Base-by-base conservation (phyloP, 2,113 vertebrate genomes). In the Candoia aspera region DNA sequence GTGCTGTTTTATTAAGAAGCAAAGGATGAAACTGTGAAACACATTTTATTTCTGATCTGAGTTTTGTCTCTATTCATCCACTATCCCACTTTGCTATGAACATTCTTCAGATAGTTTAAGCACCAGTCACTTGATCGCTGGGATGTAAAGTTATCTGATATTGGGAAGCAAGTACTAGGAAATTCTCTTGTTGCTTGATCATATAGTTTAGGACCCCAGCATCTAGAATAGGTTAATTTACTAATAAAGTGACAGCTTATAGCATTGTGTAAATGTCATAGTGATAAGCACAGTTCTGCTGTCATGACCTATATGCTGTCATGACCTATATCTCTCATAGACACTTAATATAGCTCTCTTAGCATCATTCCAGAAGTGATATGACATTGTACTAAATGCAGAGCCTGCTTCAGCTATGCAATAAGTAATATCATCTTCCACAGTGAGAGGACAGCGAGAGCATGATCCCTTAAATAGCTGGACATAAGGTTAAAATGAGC, bases 341-440 rank as follows among this genome's bases (percentile, higher is more conserved):
- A 64, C 49, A 85, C 84, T 62, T 92, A 37, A 58, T 83, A 42
- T 85, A 29, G 33, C 10, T 54, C 53, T 62, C 58, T 91, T 87
- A 62, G 58, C n/a, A 87, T 26, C n/a, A 85, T 92, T 89, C 87
- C 91, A 89, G 79, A 89, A 26, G 46, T 92, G 87, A 64, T 84
- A 33, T 6, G 79, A 42, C 79, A 64, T 54, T 49, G 42, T 60
- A 64, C 60, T 85, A 92, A 92, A 92, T 92, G 58, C 57, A 42
- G 91, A 92, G 23, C 49, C 53, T 37, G n/a, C 46, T 17, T n/a
- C 84, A 62, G 58, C 57, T 85, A 64, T 89, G 91, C 58, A 84
- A 85, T 89, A 58, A 84, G 68, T 84, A 87, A 83, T 49, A 3
- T 88, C 46, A 37, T 54, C 87, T 84, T 59, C 87, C 12, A 19